A percentile compares a stretch with the other conserved stretches of the same genome.
These are phyloP conservation scores for Sceloporus tristichus DNA, from an alignment of 2,113 vertebrate species.

Conservation along the genomic window DNA sequence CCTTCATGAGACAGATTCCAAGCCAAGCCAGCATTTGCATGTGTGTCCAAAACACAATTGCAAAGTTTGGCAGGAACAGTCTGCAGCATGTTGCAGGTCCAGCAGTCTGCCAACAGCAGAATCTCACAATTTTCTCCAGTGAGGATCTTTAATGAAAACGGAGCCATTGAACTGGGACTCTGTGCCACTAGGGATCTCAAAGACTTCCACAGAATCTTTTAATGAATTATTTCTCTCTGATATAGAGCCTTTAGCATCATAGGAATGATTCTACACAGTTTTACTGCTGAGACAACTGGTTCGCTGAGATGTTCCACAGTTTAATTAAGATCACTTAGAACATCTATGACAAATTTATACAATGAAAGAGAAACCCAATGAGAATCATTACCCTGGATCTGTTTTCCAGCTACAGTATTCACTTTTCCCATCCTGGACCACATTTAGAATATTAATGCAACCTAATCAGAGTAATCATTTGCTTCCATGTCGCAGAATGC, in stretches of 20 bases:
- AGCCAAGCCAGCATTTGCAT: not conserved
- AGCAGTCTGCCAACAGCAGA: too few relatives aligned
- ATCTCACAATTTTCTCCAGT: not conserved
- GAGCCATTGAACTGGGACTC: not conserved
- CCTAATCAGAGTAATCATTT: conserved; percentile 56
- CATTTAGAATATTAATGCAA: conserved; percentile 51
- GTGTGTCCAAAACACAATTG: not conserved
- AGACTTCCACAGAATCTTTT: not conserved
- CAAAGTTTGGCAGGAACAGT: not conserved
- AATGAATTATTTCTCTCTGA: not conserved
- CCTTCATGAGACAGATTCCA: not conserved
- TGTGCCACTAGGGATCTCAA: not conserved
- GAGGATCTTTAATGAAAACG: not conserved
- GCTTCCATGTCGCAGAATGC: conserved; percentile 67
- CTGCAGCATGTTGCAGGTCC: too few relatives aligned
- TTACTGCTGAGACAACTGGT: not conserved
- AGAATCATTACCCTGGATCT: not conserved
- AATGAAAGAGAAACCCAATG: not conserved
- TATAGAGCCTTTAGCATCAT: not conserved
- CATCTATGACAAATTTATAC: not conserved
- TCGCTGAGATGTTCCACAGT: fast-evolving
- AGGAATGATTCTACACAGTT: not conserved
- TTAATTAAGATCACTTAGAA: fast-evolving
- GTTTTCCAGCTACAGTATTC: fast-evolving
- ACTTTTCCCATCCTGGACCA: conserved; percentile 29